These are phyloP conservation scores for Stichodactyla helianthus DNA, from an alignment of 64 coral and sea anemone genomes.

Conservation along the genomic window DNA sequence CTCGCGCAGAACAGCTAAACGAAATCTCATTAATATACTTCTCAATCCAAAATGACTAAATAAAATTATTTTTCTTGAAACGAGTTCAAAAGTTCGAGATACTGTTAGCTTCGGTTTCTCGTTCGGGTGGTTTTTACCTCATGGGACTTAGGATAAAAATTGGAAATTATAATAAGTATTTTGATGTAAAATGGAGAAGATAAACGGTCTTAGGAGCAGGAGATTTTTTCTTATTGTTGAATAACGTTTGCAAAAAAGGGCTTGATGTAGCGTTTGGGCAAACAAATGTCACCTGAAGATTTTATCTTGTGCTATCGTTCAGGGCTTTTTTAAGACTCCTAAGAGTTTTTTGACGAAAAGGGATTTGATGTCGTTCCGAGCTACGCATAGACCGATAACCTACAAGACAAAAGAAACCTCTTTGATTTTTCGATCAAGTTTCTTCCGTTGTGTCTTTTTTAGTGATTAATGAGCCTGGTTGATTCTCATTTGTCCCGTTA, in stretches of 20 bases:
- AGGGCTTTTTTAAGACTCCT: slow-evolving; percentile 13
- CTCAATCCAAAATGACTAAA: slow-evolving; percentile 13
- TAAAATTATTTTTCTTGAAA: background rate
- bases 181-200: background rate
- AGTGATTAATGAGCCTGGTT: slow-evolving; percentile 6
- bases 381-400: slow-evolving; percentile 12
- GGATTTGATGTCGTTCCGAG: slow-evolving; percentile 7
- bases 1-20: background rate
- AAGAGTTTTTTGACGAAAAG: slow-evolving; percentile 31
- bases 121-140: background rate
- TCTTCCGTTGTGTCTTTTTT: slow-evolving; percentile 22
- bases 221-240: slow-evolving; percentile 9
- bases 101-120: background rate
- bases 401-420: slow-evolving; percentile 10
- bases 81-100: slow-evolving; percentile 7
- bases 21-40: slow-evolving; percentile 23
- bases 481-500: slow-evolving; percentile 24
- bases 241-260: background rate
- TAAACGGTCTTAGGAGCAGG: background rate
- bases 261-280: background rate
- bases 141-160: background rate
- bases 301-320: background rate
- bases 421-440: slow-evolving; percentile 12
- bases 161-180: background rate
- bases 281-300: slow-evolving; percentile 18